Base-by-base conservation (phyloP, 2,888 invertebrate species). In the Teleogryllus oceanicus region DNA sequence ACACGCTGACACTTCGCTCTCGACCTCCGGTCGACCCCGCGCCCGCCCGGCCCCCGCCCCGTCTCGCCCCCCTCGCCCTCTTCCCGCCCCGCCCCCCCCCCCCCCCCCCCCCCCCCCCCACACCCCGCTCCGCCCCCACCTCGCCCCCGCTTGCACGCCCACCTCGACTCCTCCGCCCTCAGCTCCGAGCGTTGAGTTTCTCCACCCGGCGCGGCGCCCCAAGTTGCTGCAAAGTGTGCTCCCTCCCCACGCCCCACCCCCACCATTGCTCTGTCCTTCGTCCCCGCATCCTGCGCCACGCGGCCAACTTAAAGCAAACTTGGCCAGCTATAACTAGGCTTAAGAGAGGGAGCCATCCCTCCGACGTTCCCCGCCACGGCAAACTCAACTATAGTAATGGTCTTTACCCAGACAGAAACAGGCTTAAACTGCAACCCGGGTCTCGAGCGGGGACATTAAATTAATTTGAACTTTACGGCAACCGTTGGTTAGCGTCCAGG, bases 381-480 rank as follows among this genome's bases (percentile, higher is more conserved):
- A 62, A 62, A 62, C 62, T 62, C 16, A 62, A 62, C n/a, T n/a
- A 62, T n/a, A 62, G 62, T 62, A 62, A 62, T 62, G 62, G 62
- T 62, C 62, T 62, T 62, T 62, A 62, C 62, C n/a, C n/a, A 62
- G 62, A 18, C 16, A 62, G 62, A 62, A 62, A n/a, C 62, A n/a
- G 62, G 62, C 62, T 62, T 62, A 62, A 62, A n/a, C 62, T 62
- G 62, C 62, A 62, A 62, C 62, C 62, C 13, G n/a, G 62, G 62
- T 11, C 62, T 62, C 13, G n/a, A 13, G 16, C 16, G 8, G n/a
- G 62, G 62, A 62, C 62, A 62, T 11, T 62, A 62, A 62, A 62
- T 62, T 62, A 62, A 62, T 62, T 62, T 62, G 62, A 62, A 62
- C 62, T 62, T 62, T 62, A 62, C 62, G n/a, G 62, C n/a, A n/a